Evolutionary conservation across 1,140 invertebrate genomes (phyloP), one percentile per base, ranked within the genome.

Genomic region (Andrena cerasifolii): DNA sequence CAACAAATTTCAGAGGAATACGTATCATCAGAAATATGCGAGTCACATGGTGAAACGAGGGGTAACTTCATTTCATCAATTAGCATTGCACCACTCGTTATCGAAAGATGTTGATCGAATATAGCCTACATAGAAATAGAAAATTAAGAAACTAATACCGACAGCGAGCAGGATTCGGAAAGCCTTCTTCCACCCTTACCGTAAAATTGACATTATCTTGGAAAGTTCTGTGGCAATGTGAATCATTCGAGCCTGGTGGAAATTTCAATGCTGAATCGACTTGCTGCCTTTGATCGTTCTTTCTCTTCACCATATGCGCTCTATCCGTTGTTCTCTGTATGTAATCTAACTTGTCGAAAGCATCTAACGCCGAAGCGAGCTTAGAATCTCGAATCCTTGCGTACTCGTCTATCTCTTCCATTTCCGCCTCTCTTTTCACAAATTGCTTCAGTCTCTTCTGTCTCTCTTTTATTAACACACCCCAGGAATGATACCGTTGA

Each of bases 201-300:
- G 88, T 90, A 21, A 89, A 62, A 24, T 85, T 85, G 2, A 31
- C n/a, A 28, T 72, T 77, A 5, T 76, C 53, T 53, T 76, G n/a
- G 36, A 81, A 90, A 1, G 87, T 90, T 21, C 83, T 84, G 18
- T 90, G 80, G 66, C 81, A 84, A 28, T 77, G 61, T 16, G 73
- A 16, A 14, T 10, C 10, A 21, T 56, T 63, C 0, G 65, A 62
- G 0, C 59, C 40, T 0, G 12, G 10, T 2, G 84, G 84, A 63
- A 84, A 84, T 8, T 66, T 62, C 21, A 87, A 49, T 8, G 75
- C 63, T 8, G 12, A 21, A 28, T 82, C 45, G 12, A 85, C 74
- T 59, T 84, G 63, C 26, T 10, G 53, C 3, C 51, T 70, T 59
- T 88, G 87, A 8, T 36, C 28, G 36, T 75, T 28, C 49, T 88